phyloP scores from a whole-genome alignment of 2,113 vertebrate genomes.

The Melierax canorus region DNA sequence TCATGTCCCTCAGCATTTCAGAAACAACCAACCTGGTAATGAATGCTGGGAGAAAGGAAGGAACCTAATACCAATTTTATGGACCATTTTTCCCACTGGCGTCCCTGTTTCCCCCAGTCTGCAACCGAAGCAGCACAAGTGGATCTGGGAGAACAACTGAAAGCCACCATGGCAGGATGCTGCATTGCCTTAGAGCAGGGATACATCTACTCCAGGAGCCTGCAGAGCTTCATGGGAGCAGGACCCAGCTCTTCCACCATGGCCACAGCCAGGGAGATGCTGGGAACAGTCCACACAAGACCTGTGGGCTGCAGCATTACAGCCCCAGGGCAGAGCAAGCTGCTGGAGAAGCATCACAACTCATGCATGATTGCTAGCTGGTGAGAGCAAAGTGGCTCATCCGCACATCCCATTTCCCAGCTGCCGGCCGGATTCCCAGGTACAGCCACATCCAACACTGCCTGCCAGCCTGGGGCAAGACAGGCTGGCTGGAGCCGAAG shows the following conservation, averaged over 20 bases:
- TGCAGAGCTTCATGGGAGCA: background rate
- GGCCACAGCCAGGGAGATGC: background rate
- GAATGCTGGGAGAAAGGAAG: background rate
- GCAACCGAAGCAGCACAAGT: background rate
- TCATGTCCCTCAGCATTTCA: background rate
- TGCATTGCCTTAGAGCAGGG: background rate
- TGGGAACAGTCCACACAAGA: background rate
- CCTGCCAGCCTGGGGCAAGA: background rate
- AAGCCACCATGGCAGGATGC: background rate
- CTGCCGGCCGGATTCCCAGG: background rate
- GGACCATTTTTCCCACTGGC: background rate
- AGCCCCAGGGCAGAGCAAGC: background rate
- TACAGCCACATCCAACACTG: accelerated
- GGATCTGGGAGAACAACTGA: background rate
- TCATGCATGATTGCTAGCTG: background rate
- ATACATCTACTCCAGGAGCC: too few species aligned
- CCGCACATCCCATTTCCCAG: background rate
- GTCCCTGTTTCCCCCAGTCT: background rate
- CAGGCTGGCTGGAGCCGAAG: background rate
- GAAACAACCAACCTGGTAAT: background rate
- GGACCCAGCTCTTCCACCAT: background rate
- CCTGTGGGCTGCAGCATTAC: too few species aligned
- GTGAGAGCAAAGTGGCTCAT: background rate
- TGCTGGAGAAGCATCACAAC: too few species aligned
- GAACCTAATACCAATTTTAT: background rate